These are phyloP conservation scores for Phthorimaea operculella DNA, from an alignment of 1,140 invertebrate species.

Conservation along the genomic window DNA sequence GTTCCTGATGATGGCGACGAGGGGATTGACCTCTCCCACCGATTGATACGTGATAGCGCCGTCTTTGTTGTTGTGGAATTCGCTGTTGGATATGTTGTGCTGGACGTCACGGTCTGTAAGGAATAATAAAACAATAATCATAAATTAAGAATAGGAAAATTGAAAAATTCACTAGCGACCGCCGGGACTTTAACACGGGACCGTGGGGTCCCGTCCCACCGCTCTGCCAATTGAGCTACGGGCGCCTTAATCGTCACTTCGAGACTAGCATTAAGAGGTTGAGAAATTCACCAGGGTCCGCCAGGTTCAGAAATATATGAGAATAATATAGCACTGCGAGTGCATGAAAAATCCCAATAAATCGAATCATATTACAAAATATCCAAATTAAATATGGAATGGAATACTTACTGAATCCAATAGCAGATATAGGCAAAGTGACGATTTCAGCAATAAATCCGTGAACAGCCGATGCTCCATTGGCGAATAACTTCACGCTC, in stretches of 20 bases:
- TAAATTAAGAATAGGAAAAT: not conserved
- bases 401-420: constrained; percentile 82
- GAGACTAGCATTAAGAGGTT: too few relatives aligned
- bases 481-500: constrained; percentile 92
- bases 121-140: not conserved
- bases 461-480: constrained; percentile 90
- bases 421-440: constrained; percentile 90
- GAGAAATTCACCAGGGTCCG: too few relatives aligned
- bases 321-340: too few relatives aligned
- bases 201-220: too few relatives aligned
- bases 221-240: too few relatives aligned
- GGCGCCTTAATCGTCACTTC: too few relatives aligned
- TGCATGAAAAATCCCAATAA: too few relatives aligned
- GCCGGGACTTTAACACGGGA: too few relatives aligned
- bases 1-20: constrained; percentile 89
- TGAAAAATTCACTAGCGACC: too few relatives aligned
- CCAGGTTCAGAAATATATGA: too few relatives aligned
- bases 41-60: constrained; percentile 90
- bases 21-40: constrained; percentile 96
- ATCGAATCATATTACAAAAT: too few relatives aligned
- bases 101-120: constrained; percentile 87
- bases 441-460: constrained; percentile 99
- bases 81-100: constrained; percentile 90
- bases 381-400: constrained; percentile 2
- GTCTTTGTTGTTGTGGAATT: constrained; percentile 85